These are phyloP conservation scores for Drosophila pseudoananassae DNA, from an alignment of 1,140 invertebrate species.

Conservation along the genomic window DNA sequence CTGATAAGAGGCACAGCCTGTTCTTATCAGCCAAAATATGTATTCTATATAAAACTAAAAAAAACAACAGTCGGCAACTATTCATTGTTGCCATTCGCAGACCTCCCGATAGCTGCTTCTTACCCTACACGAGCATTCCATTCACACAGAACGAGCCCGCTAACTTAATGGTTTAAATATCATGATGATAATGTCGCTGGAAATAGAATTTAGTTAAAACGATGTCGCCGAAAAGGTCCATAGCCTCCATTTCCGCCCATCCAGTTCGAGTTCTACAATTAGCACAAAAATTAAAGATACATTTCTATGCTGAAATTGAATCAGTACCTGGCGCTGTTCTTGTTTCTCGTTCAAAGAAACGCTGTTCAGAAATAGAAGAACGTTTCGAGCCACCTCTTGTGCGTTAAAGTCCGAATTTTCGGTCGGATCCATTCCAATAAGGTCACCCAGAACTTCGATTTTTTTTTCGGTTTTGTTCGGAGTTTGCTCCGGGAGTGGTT, in stretches of 20 bases:
- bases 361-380: conserved; percentile 46
- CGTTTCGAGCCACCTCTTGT: conserved; percentile 47
- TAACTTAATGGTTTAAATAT: conserved; percentile 15
- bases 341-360: conserved; percentile 1
- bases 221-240: background rate
- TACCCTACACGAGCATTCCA: conserved; percentile 15
- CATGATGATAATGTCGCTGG: background rate
- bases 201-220: conserved; percentile 24
- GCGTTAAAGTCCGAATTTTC: conserved; percentile 9
- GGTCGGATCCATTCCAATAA: conserved; percentile 11
- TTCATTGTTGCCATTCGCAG: conserved; percentile 51
- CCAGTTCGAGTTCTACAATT: background rate
- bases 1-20: conserved; percentile 67
- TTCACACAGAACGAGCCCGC: conserved; percentile 12
- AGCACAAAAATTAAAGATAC: background rate
- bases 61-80: conserved; percentile 14
- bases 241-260: background rate
- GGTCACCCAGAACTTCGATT: conserved; percentile 4
- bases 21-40: conserved; percentile 70
- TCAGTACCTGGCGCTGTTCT: too few relatives aligned
- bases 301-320: too few relatives aligned
- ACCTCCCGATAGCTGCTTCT: conserved; percentile 33
- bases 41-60: conserved; percentile 42
- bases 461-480: background rate
- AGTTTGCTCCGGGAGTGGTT: too few relatives aligned